Conservation (phyloP, 2,797 vertebrate species). For the Pangasius mekongensis region DNA sequence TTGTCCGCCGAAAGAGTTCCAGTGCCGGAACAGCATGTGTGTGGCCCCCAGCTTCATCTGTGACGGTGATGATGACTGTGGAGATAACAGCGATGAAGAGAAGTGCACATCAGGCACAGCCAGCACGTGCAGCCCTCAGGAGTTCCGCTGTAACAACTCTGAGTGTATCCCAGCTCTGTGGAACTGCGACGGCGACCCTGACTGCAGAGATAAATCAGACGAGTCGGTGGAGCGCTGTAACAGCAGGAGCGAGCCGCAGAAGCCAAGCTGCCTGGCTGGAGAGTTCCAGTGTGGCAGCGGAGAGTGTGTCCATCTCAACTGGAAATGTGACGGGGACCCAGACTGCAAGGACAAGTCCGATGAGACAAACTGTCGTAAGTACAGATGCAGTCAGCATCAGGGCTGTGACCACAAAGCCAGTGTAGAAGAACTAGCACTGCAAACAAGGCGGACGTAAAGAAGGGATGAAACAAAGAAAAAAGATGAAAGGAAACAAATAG, state of each 20-base stretch:
- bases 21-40: slow-evolving; percentile 86
- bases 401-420: not conserved
- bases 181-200: slow-evolving; percentile 93
- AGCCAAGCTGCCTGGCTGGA: slow-evolving; percentile 77
- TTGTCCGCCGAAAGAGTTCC: slow-evolving; percentile 87
- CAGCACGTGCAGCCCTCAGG: slow-evolving; percentile 87
- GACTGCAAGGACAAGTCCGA: slow-evolving; percentile 99
- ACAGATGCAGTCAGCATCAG: not conserved
- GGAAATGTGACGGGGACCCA: slow-evolving; percentile 94
- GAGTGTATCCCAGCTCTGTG: slow-evolving; percentile 90
- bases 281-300: slow-evolving; percentile 89
- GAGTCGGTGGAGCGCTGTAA: slow-evolving; percentile 88
- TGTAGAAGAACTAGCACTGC: not conserved
- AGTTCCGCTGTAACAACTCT: slow-evolving; percentile 93
- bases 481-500: not conserved
- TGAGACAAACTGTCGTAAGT: slow-evolving; percentile 92
- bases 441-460: not conserved
- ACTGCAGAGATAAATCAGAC: slow-evolving; percentile 92
- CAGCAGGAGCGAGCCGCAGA: slow-evolving; percentile 75
- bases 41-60: slow-evolving; percentile 88
- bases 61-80: slow-evolving; percentile 88
- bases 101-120: slow-evolving; percentile 81
- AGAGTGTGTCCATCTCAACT: slow-evolving; percentile 92
- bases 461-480: not conserved
- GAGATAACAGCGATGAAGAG: slow-evolving; percentile 86